phyloP scores from a whole-genome alignment of 2,113 vertebrate species.

The Pomatostomus ruficeps region DNA sequence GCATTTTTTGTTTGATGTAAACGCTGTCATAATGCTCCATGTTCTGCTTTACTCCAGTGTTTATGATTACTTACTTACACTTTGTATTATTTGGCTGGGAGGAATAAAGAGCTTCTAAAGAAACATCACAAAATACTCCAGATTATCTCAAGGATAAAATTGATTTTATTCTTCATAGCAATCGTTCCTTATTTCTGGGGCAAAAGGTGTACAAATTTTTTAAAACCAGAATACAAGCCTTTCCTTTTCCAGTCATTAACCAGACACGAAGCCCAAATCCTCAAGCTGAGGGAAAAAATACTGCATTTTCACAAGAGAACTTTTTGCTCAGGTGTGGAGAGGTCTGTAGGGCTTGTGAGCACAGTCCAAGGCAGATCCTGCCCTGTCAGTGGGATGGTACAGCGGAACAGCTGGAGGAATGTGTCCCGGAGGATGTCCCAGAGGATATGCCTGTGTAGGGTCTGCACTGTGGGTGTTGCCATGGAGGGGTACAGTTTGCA shows the following conservation, averaged over 20 bases:
- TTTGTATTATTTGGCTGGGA: neutral
- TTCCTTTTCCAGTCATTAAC: neutral
- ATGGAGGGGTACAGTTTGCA: neutral
- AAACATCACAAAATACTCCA: neutral
- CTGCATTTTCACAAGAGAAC: neutral
- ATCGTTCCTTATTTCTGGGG: neutral
- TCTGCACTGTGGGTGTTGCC: neutral
- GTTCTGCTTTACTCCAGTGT: neutral
- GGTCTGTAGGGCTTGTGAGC: neutral
- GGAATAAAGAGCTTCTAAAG: neutral
- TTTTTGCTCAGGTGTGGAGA: neutral
- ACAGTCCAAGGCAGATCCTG: neutral
- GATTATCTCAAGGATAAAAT: neutral
- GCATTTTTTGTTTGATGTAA: neutral
- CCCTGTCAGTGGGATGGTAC: neutral
- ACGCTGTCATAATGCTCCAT: neutral
- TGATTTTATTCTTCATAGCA: neutral
- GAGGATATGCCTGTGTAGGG: neutral
- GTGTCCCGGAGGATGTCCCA: neutral
- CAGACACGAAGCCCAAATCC: neutral
- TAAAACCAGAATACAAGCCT: neutral
- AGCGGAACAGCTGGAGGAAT: neutral
- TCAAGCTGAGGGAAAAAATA: neutral
- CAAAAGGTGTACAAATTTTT: neutral
- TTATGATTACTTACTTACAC: neutral